These are phyloP conservation scores for Arvicanthis niloticus DNA, from an alignment of 2,113 vertebrate genomes.

Conservation along the genomic window DNA sequence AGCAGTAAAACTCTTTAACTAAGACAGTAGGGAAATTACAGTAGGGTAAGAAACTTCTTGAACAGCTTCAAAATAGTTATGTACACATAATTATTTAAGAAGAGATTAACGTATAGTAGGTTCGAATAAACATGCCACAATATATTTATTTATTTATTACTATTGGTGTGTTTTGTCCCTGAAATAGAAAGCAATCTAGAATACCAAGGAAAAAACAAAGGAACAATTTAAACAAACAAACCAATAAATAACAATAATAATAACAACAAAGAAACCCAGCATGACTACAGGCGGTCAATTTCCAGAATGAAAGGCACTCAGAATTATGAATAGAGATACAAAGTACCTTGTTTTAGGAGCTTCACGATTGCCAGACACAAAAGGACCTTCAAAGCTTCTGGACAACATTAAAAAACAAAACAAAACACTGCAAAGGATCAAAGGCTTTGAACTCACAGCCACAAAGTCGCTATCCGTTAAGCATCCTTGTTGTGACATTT, in stretches of 20 bases:
- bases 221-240: neutral
- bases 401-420: neutral
- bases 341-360: neutral
- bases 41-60: neutral
- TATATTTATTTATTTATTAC: neutral
- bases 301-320: neutral
- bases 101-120: neutral
- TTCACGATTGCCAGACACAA: conserved; percentile 12
- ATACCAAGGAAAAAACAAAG: neutral
- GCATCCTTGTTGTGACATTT: neutral
- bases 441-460: neutral
- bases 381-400: neutral
- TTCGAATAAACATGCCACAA: neutral
- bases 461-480: neutral
- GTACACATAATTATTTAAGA: neutral
- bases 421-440: neutral
- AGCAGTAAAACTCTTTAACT: too few relatives aligned
- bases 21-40: neutral
- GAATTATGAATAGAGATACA: neutral
- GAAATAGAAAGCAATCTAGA: neutral
- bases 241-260: neutral
- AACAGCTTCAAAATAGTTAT: neutral
- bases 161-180: neutral
- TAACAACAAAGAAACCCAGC: neutral
- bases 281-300: neutral